These are phyloP conservation scores for Pelodiscus sinensis DNA, from an alignment of 2,113 vertebrate genomes.

Conservation along the genomic window DNA sequence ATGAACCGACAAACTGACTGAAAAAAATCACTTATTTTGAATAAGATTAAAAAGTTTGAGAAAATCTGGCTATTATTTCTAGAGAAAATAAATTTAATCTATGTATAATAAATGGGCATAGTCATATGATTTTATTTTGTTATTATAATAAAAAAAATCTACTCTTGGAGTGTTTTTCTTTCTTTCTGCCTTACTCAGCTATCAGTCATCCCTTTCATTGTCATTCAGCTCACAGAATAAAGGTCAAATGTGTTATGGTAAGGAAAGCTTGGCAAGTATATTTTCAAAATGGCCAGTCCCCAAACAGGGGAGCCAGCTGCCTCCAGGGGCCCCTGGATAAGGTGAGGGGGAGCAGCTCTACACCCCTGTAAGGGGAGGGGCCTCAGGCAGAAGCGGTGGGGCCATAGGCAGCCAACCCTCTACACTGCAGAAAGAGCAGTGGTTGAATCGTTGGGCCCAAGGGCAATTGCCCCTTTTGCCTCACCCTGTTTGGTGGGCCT, in stretches of 20 bases:
- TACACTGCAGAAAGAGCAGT: no score
- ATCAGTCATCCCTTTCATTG: background rate
- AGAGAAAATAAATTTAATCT: background rate
- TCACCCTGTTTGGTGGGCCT: background rate
- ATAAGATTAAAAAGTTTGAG: background rate
- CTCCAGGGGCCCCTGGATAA: no score
- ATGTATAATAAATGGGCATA: background rate
- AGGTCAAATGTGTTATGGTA: background rate
- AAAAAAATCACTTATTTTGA: slow-evolving; percentile 43
- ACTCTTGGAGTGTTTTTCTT: background rate
- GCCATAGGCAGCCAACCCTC: no score
- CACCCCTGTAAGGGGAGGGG: no score
- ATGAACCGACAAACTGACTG: slow-evolving; percentile 19
- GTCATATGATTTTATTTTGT: background rate
- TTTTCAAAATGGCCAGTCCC: slow-evolving; percentile 19
- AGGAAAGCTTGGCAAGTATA: background rate
- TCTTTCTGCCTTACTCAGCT: background rate
- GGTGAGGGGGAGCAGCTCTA: no score
- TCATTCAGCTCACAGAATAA: background rate
- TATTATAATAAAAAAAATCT: background rate
- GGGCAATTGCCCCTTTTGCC: no score
- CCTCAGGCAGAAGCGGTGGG: no score
- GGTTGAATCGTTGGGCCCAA: no score
- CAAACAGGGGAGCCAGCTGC: background rate
- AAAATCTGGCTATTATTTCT: slow-evolving; percentile 23